These are phyloP conservation scores for Pinna nobilis DNA, from an alignment of 1,140 invertebrate species.

Conservation along the genomic window DNA sequence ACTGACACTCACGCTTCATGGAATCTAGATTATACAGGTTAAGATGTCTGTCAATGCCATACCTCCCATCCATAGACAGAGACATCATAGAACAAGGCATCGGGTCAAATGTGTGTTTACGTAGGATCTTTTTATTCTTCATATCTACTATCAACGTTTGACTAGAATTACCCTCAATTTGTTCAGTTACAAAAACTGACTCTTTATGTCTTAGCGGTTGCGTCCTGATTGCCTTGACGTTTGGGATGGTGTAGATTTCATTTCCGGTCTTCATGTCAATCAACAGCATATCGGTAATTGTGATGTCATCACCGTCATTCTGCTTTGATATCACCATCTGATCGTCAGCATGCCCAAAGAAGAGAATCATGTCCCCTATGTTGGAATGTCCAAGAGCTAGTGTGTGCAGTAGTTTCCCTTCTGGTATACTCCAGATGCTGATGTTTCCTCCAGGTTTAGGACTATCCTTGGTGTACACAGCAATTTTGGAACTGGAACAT, in stretches of 20 bases:
- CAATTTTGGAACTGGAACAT: slow-evolving; percentile 18
- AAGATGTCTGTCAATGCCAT: slow-evolving; percentile 43
- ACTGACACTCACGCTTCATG: slow-evolving; percentile 31
- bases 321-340: slow-evolving; percentile 26
- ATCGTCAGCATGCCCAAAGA: slow-evolving; percentile 21
- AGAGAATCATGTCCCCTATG: slow-evolving; percentile 38
- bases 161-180: neutral
- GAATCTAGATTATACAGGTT: slow-evolving; percentile 40
- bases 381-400: slow-evolving; percentile 25
- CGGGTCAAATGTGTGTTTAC: neutral
- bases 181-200: neutral
- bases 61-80: slow-evolving; percentile 26
- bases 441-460: neutral
- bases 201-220: slow-evolving; percentile 2
- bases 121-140: neutral
- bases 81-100: slow-evolving; percentile 3
- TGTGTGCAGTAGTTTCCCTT: slow-evolving; percentile 31
- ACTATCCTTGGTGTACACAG: slow-evolving; percentile 10
- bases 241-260: slow-evolving; percentile 8
- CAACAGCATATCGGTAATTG: slow-evolving; percentile 31
- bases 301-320: slow-evolving; percentile 3
- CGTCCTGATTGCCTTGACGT: slow-evolving; percentile 2
- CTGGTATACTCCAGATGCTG: slow-evolving; percentile 31
- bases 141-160: neutral
- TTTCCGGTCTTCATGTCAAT: slow-evolving; percentile 41